These are phyloP conservation scores for Ceratoteleas bidentatus DNA, from an alignment of 1,140 invertebrate species.

Conservation along the genomic window DNA sequence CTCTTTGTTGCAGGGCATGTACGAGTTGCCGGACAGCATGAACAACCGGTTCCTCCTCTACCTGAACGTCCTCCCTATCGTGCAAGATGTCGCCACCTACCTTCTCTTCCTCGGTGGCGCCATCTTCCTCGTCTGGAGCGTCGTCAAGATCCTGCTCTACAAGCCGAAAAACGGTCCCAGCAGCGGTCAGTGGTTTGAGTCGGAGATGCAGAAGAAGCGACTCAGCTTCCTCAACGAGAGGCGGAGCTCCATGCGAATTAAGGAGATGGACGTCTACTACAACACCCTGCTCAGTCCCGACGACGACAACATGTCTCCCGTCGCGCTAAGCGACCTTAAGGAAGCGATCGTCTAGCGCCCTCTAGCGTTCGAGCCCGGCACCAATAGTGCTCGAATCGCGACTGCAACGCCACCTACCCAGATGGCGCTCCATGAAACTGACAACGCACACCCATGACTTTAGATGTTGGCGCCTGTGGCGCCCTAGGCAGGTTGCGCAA, in stretches of 20 bases:
- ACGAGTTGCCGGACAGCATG: constrained; percentile 83
- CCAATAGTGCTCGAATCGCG: not conserved
- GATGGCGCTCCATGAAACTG: too few relatives aligned
- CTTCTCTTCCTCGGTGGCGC: constrained; percentile 82
- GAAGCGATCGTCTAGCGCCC: constrained; percentile 71
- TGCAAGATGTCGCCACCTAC: constrained; percentile 84
- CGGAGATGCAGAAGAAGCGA: constrained; percentile 71
- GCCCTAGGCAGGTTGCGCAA: too few relatives aligned
- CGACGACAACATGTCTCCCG: constrained; percentile 50
- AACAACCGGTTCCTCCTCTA: constrained; percentile 87
- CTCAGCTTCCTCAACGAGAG: constrained; percentile 72
- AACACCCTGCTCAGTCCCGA: constrained; percentile 76
- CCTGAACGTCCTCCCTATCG: constrained; percentile 85
- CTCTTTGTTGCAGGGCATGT: constrained; percentile 83
- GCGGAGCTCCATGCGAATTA: constrained; percentile 63
- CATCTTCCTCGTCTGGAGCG: constrained; percentile 79
- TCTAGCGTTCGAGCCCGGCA: not conserved
- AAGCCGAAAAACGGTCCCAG: constrained; percentile 60
- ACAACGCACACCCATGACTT: too few relatives aligned
- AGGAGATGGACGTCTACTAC: constrained; percentile 79
- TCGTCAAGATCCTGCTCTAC: constrained; percentile 76
- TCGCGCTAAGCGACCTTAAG: constrained; percentile 67
- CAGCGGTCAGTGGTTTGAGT: constrained; percentile 70
- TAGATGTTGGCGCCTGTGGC: too few relatives aligned
- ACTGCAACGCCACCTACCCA: too few relatives aligned